Conservation (phyloP, 2,113 vertebrate species). For the Mirza zaza region DNA sequence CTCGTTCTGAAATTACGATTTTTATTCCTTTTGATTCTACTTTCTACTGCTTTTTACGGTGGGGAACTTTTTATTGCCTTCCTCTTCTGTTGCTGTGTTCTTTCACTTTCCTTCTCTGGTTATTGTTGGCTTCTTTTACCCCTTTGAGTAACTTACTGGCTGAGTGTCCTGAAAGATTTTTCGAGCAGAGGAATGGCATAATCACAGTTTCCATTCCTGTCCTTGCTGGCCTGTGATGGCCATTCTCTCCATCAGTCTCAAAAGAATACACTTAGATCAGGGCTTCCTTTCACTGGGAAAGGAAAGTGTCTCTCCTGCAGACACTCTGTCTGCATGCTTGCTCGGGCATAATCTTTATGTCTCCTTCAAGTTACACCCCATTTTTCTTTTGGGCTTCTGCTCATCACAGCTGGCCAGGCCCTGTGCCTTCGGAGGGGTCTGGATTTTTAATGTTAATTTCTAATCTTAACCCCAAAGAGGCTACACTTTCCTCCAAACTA, state of each 20-base stretch:
- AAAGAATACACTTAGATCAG: neutral
- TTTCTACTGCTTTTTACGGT: neutral
- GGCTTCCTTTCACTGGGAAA: neutral
- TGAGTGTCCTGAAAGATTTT: neutral
- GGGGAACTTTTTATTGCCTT: neutral
- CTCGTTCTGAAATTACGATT: neutral
- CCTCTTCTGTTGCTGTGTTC: neutral
- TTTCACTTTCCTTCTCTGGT: neutral
- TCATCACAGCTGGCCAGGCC: neutral
- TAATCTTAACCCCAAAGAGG: neutral
- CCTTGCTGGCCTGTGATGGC: neutral
- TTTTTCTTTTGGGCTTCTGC: neutral
- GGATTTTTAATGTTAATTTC: neutral
- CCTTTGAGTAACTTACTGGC: neutral
- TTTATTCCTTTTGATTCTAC: neutral
- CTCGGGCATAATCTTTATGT: neutral
- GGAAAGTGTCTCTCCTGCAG: accelerated
- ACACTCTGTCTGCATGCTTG: neutral
- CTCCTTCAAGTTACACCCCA: neutral
- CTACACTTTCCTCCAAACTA: neutral
- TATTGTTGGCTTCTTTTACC: neutral
- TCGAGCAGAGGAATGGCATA: neutral
- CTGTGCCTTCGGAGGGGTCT: neutral
- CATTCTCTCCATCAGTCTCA: neutral
- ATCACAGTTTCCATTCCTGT: neutral